These are phyloP conservation scores for Synanthedon formicaeformis DNA, from an alignment of 2,888 invertebrate species.

Conservation along the genomic window DNA sequence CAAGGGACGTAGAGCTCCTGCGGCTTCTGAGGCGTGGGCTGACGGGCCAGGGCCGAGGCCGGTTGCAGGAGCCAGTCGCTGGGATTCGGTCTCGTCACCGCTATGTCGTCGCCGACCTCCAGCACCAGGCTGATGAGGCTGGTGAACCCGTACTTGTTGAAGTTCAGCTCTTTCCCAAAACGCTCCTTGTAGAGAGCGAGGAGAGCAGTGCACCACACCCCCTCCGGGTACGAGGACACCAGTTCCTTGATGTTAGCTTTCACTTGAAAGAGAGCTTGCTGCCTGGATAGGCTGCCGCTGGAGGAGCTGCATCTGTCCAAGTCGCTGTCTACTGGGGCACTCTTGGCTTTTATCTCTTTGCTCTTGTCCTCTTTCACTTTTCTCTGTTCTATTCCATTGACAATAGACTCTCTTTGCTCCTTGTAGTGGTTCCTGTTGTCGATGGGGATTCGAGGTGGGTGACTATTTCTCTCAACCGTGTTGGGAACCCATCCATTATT, in stretches of 20 bases:
- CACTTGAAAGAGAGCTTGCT: slow-evolving; percentile 26
- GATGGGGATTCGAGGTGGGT: too few species aligned
- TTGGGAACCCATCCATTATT: too few species aligned
- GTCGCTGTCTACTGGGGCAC: slow-evolving; percentile 14
- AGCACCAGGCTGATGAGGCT: slow-evolving; percentile 35
- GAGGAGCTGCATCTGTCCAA: slow-evolving; percentile 18
- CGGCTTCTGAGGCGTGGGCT: slow-evolving; percentile 12
- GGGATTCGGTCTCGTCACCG: slow-evolving; percentile 11
- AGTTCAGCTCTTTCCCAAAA: slow-evolving; percentile 38
- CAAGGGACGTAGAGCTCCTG: slow-evolving; percentile 5
- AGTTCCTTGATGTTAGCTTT: slow-evolving; percentile 32
- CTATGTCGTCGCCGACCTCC: slow-evolving; percentile 21
- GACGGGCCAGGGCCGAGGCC: slow-evolving; percentile 3
- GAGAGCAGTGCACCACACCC: slow-evolving; percentile 59
- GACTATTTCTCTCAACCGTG: too few species aligned
- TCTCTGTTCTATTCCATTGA: too few species aligned
- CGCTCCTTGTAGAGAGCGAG: slow-evolving; percentile 35
- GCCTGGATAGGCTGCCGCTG: slow-evolving; percentile 15
- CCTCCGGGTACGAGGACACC: slow-evolving; percentile 39
- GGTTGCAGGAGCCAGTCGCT: slow-evolving; percentile 10
- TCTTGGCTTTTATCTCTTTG: too few species aligned
- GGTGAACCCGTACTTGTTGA: slow-evolving; percentile 35
- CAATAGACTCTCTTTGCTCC: too few species aligned
- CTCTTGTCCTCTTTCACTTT: too few species aligned
- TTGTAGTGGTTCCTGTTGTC: too few species aligned